Evolutionary conservation across 2,888 invertebrate genomes (phyloP).

Genomic region (Philaethria dido): DNA sequence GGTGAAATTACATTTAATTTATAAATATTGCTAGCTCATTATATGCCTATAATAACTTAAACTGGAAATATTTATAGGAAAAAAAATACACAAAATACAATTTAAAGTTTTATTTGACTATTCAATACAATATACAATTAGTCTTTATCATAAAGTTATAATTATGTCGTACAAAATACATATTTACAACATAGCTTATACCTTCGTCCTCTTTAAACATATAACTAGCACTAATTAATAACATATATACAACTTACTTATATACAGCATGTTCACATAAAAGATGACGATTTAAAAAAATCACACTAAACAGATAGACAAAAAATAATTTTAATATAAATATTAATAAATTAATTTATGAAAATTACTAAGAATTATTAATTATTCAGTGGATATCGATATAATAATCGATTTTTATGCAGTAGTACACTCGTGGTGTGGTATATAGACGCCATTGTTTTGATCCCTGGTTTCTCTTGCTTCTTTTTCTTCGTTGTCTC

Average conservation of each 20-base stretch:
- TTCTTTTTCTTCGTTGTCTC: constrained; percentile 54
- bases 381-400: too few species aligned
- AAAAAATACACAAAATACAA: neutral
- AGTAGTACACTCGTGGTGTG: constrained; percentile 52
- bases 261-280: neutral
- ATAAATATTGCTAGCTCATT: too few species aligned
- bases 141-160: neutral
- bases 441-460: constrained; percentile 56
- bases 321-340: neutral
- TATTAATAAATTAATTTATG: neutral
- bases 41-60: too few species aligned
- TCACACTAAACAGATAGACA: neutral
- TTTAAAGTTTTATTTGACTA: neutral
- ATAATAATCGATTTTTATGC: constrained; percentile 46
- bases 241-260: neutral
- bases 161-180: too few species aligned
- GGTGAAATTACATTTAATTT: too few species aligned
- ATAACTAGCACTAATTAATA: too few species aligned
- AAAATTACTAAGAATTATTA: neutral
- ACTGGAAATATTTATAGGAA: too few species aligned
- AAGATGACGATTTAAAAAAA: neutral
- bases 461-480: constrained; percentile 39
- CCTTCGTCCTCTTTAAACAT: neutral
- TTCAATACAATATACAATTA: neutral
- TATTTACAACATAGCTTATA: too few species aligned